Conservation (phyloP, 2,888 invertebrate genomes). For the Litoditis marina region DNA sequence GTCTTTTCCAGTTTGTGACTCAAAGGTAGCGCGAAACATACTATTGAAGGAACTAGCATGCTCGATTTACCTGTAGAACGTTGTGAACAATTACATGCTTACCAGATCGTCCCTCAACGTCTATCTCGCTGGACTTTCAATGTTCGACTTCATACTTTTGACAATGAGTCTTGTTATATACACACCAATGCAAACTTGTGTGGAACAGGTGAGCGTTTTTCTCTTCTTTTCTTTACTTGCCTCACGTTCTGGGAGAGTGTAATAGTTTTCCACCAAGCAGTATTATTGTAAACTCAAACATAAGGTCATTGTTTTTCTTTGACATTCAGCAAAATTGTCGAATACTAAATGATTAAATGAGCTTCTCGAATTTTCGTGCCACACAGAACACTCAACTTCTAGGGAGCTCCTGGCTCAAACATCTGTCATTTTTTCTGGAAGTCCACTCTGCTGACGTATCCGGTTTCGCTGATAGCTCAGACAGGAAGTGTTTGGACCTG, state of each 20-base stretch:
- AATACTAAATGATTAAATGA: no score
- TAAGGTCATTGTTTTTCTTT: no score
- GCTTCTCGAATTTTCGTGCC: neutral
- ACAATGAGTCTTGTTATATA: conserved; percentile 52
- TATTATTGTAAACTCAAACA: no score
- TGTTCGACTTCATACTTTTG: conserved; percentile 57
- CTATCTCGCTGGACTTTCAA: conserved; percentile 59
- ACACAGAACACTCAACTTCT: neutral
- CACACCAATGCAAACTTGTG: conserved; percentile 45
- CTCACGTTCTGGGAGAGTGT: no score
- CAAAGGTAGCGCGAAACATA: no score
- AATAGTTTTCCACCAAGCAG: no score
- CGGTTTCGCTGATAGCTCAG: conserved; percentile 51
- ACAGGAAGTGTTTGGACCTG: conserved; percentile 59
- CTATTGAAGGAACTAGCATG: no score
- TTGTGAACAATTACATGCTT: no score
- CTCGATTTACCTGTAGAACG: no score
- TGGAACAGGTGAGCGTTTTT: conserved; percentile 30
- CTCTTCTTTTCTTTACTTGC: no score
- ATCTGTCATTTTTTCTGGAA: conserved; percentile 58
- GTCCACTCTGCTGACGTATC: conserved; percentile 50
- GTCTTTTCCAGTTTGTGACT: no score
- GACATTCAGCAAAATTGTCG: no score
- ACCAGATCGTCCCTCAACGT: conserved; percentile 57
- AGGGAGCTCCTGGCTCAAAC: conserved; percentile 20